Percentiles rank a stretch among this genome's conserved stretches.
Evolutionary conservation across 30 jellyfish, hydroid and myxozoan species (phyloP).

Genomic region (Aurelia aurita complex sp. Pacific): DNA sequence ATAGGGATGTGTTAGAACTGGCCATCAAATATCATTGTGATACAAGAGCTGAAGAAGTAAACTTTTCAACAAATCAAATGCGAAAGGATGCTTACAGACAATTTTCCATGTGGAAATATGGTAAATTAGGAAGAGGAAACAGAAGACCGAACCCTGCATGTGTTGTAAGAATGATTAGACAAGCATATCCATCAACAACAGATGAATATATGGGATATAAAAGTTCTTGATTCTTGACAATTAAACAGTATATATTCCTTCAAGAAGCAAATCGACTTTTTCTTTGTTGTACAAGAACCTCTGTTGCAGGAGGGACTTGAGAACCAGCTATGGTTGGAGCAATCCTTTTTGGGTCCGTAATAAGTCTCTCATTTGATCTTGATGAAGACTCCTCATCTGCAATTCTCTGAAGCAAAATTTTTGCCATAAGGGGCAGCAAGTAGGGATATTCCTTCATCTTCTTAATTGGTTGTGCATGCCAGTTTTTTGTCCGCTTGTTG

Average conservation of each 20-base stretch:
- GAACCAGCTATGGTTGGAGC: slow-evolving; percentile 40
- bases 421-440: no score
- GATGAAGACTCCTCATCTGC: neutral
- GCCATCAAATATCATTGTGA: slow-evolving; percentile 17
- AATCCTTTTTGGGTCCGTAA: slow-evolving; percentile 40
- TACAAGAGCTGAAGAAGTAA: slow-evolving; percentile 24
- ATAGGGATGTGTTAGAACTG: slow-evolving; percentile 5
- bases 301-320: neutral
- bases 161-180: slow-evolving; percentile 31
- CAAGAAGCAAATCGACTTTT: no score
- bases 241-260: no score
- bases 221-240: neutral
- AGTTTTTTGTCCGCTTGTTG: no score
- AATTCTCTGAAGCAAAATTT: no score
- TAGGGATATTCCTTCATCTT: no score
- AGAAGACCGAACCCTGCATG: slow-evolving; percentile 39
- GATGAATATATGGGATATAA: slow-evolving; percentile 38
- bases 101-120: slow-evolving; percentile 51
- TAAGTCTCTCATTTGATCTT: neutral
- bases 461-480: no score
- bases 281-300: neutral
- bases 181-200: slow-evolving; percentile 40
- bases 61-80: slow-evolving; percentile 10
- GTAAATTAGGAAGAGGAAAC: slow-evolving; percentile 28
- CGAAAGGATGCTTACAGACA: slow-evolving; percentile 45